Conservation (phyloP, 2,888 invertebrate genomes). For the Acronicta leporina region DNA sequence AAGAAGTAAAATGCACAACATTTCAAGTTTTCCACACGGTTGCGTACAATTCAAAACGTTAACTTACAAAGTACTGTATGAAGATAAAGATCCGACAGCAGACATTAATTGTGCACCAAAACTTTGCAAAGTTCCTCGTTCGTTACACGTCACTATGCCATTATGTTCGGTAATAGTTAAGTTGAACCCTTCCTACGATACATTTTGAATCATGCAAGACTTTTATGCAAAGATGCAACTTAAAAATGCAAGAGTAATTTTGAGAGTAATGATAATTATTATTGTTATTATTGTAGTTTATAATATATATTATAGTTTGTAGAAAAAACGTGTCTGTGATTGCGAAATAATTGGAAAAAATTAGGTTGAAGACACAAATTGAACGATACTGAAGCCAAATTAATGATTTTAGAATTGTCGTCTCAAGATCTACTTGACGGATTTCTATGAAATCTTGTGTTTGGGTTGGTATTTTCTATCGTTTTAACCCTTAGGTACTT, state of each 20-base stretch:
- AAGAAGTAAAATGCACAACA: conserved; percentile 31
- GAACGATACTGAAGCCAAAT: no score
- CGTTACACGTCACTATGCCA: conserved; percentile 44
- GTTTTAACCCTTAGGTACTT: no score
- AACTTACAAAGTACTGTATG: conserved; percentile 41
- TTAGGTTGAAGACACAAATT: no score
- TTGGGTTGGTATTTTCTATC: no score
- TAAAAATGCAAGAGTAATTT: not conserved
- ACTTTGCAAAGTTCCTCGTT: conserved; percentile 54
- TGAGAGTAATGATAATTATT: not conserved
- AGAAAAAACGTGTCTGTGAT: no score
- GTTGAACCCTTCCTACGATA: conserved; percentile 19
- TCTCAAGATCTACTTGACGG: no score
- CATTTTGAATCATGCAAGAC: conserved; percentile 20
- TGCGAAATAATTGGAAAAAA: no score
- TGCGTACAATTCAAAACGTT: conserved; percentile 29
- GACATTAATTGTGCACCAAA: conserved; percentile 56
- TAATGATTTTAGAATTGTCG: no score
- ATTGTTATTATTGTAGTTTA: no score
- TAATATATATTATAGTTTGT: no score
- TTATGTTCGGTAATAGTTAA: conserved; percentile 29
- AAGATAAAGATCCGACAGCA: conserved; percentile 32
- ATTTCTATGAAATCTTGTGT: no score
- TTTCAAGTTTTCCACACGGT: conserved; percentile 21
- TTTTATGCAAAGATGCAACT: conserved; percentile 1